A percentile compares a stretch with the other conserved stretches of the same genome.
phyloP scores from a whole-genome alignment of 2,888 invertebrate species.

The Rotaria magnacalcarata region DNA sequence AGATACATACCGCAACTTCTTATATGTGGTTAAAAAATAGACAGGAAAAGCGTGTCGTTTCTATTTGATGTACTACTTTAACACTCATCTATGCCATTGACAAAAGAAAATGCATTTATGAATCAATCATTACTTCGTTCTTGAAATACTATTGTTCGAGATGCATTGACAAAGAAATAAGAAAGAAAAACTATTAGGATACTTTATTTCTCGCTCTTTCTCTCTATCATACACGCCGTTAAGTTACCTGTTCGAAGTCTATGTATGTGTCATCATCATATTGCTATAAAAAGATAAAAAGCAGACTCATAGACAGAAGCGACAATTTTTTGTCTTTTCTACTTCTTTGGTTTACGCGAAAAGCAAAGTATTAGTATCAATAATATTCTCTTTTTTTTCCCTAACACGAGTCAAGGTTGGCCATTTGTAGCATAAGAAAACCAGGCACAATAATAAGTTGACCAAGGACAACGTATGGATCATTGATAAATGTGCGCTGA shows the following conservation, averaged over 20 bases:
- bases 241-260: not conserved
- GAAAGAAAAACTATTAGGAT: not conserved
- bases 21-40: not conserved
- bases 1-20: not conserved
- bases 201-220: not conserved
- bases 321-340: not conserved
- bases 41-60: not conserved
- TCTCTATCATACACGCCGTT: not conserved
- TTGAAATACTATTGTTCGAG: not conserved
- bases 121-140: not conserved
- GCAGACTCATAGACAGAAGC: not conserved
- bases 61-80: slow-evolving; percentile 13
- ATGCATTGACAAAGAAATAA: not conserved
- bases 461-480: not conserved
- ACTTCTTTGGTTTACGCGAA: not conserved
- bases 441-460: not conserved
- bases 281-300: not conserved
- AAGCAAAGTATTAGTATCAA: not conserved
- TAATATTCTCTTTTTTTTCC: not conserved
- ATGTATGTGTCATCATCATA: not conserved
- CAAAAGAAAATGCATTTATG: not conserved
- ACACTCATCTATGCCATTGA: not conserved
- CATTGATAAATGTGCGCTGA: slow-evolving; percentile 3
- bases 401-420: not conserved
- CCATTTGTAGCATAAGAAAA: not conserved